Conservation (phyloP, 2,888 invertebrate species). For the Synergus japonicus region DNA sequence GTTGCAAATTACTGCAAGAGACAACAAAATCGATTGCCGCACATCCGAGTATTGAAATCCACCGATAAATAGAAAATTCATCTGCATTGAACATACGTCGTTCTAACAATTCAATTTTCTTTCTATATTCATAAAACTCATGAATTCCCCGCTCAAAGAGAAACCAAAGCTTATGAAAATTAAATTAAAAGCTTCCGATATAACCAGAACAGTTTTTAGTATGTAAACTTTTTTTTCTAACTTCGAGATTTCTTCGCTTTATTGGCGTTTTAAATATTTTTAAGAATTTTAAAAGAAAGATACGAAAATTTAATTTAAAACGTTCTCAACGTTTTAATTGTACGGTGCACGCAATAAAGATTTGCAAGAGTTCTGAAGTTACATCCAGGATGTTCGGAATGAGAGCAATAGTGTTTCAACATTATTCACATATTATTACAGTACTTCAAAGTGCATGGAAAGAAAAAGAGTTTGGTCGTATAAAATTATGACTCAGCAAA, state of each 20-base stretch:
- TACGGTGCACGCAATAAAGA: background rate
- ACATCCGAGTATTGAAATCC: background rate
- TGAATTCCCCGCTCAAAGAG: background rate
- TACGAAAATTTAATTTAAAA: background rate
- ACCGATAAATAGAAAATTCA: background rate
- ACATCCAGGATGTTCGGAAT: conserved; percentile 1
- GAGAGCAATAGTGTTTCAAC: background rate
- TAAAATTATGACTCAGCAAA: conserved; percentile 50
- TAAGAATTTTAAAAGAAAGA: background rate
- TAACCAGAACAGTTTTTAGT: background rate
- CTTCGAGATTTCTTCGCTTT: background rate
- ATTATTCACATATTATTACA: conserved; percentile 3
- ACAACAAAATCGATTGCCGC: background rate
- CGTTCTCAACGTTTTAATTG: background rate
- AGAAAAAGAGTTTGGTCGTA: conserved; percentile 32
- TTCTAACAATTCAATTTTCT: background rate
- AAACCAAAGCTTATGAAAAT: background rate
- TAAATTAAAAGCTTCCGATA: background rate
- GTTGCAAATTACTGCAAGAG: conserved; percentile 8
- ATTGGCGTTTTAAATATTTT: background rate
- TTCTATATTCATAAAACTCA: background rate
- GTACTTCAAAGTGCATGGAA: conserved; percentile 21
- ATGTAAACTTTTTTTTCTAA: background rate
- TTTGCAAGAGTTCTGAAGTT: background rate
- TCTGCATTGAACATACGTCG: background rate